These are phyloP conservation scores for Drusus annulatus DNA, from an alignment of 1,140 invertebrate species.

Conservation along the genomic window DNA sequence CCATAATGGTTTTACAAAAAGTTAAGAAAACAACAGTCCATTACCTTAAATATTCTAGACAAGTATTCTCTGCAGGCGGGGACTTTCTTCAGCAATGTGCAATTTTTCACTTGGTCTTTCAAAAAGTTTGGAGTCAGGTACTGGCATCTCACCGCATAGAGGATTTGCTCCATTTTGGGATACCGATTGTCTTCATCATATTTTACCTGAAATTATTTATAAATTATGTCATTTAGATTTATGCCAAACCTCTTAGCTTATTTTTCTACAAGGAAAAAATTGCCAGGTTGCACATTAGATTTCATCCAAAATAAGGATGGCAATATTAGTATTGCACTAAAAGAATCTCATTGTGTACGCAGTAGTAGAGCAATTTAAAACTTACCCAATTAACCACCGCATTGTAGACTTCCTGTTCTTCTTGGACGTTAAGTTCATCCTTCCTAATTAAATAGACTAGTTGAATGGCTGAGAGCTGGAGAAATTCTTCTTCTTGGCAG, in stretches of 20 bases:
- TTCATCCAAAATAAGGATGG: background rate
- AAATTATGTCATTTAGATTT: too few species aligned
- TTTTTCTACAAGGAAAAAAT: too few species aligned
- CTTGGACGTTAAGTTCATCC: slow-evolving; percentile 91
- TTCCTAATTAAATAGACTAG: slow-evolving; percentile 85
- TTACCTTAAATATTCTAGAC: slow-evolving; percentile 88
- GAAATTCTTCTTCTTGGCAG: slow-evolving; percentile 91
- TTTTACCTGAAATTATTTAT: slow-evolving; percentile 69
- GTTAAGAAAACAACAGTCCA: too few species aligned
- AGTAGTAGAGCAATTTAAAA: background rate
- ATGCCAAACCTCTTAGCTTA: too few species aligned
- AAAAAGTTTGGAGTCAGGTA: slow-evolving; percentile 92
- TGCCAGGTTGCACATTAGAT: too few species aligned
- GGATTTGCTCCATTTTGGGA: slow-evolving; percentile 88
- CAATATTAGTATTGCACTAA: background rate
- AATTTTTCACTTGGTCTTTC: slow-evolving; percentile 92
- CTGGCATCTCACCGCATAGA: slow-evolving; percentile 90
- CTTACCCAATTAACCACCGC: slow-evolving; percentile 90
- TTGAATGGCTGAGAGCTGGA: slow-evolving; percentile 85
- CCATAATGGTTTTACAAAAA: too few species aligned
- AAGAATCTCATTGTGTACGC: slow-evolving; percentile 7
- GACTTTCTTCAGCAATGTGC: slow-evolving; percentile 88
- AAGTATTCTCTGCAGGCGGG: slow-evolving; percentile 92
- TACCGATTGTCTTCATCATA: slow-evolving; percentile 88
- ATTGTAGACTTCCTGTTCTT: slow-evolving; percentile 93